Base-by-base conservation (phyloP, 1,140 invertebrate species). In the Fopius arisanus region DNA sequence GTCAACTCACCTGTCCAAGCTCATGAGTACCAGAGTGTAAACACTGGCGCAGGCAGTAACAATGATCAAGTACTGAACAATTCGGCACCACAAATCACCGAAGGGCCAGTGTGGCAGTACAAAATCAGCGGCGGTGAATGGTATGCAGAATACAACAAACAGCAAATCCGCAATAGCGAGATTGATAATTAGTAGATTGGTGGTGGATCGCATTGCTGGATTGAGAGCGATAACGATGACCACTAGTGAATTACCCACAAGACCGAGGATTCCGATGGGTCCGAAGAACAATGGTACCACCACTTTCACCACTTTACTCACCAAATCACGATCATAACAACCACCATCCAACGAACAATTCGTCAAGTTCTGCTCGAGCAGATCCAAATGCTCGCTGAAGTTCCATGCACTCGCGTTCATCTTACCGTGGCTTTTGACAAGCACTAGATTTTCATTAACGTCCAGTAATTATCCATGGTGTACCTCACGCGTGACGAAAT, bases 121-220 rank as follows among this genome's bases (percentile, higher is more conserved):
- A 86, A 96, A 97, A 80, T 97, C 96, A 14, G 93, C 93, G 0
- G 95, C 96, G 3, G 96, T 97, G 82, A 96, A 97, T 0, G 97
- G 97, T 29, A 98, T 96, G 88, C 97, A 99, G 86, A 98, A 97
- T 54, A 97, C 92, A 41, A 98, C 96, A 86, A 99, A 98, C 5
- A 97, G 91, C 7, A 98, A 88, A 86, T 99, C 97, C 5, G 97
- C 97, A 19, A 96, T 89, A 0, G 95, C 95, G 62, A 96, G 85
- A 82, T 96, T 96, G 72, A 95, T 94, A 74, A 98, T 98, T 3
- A 98, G 90, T 41, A 97, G 90, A 82, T 98, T 98, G 23, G 96
- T 98, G 1, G 96, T 97, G 6, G 95, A 96, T 77, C 96, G 89
- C 96, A 98, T 97, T 81, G 95, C 93, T 67, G 95, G 93, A 88